Evolutionary conservation across 2,888 invertebrate genomes (phyloP), one percentile per base, ranked within the genome.

Genomic region (Catocala sponsa): DNA sequence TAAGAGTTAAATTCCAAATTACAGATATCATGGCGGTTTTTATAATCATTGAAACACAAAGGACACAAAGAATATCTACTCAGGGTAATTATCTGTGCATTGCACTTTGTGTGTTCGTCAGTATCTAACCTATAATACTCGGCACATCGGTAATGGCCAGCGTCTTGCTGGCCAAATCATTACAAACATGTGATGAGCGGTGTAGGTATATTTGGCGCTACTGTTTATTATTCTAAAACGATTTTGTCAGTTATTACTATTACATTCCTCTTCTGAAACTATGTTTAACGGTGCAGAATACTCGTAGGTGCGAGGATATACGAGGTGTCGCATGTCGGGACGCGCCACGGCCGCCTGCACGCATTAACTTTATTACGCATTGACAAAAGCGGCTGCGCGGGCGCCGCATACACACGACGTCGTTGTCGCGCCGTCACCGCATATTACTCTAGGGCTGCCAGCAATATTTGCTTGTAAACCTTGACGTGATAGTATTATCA

Each of bases 381-480:
- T 88, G 88, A 86, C 81, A 82, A 76, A 77, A 66, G 69, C 74
- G 68, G 50, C 58, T 61, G 82, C 65, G 83, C 87, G 73, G 73
- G 74, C 75, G 70, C 70, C 70, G 92, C 87, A 92, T 91, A 92
- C 90, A 90, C 90, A 91, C 84, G 88, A 88, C 86, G 72, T 87
- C 82, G 85, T 91, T 91, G 81, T 76, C 73, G 64, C 68, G 53
- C 65, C 63, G 68, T 44, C 46, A 63, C 70, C 64, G 59, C 67
- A 72, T 70, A 65, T 71, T 75, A 67, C 72, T 58, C 61, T 70
- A 79, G 83, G 76, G 80, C 80, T 79, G 75, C 58, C 69, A 68
- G 44, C 53, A 60, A 60, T 63, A 74, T 72, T 72, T 65, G 64
- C 56, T 50, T 63, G 48, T 67, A 69, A 72, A 65, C 60, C 61